Conservation (phyloP, 2,113 vertebrate species). For the Chunga burmeisteri region DNA sequence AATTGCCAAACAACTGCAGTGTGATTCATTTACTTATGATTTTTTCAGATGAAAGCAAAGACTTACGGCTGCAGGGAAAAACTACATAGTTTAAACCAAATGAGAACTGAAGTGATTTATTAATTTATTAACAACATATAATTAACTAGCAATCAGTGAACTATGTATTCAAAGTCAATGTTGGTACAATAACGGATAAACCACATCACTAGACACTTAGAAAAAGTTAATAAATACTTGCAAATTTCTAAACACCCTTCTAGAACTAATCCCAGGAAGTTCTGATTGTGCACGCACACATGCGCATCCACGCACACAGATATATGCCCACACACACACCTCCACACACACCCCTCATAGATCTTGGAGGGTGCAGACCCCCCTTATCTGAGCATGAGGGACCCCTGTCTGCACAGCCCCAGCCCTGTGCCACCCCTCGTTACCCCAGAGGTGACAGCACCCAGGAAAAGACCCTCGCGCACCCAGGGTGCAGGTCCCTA, state of each 20-base stretch:
- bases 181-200: background rate
- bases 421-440: background rate
- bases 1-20: background rate
- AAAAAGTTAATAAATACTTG: background rate
- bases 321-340: fast-evolving
- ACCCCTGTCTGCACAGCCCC: background rate
- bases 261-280: background rate
- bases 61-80: background rate
- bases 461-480: background rate
- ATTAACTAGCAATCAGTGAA: background rate
- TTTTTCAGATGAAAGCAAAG: background rate
- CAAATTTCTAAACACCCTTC: background rate
- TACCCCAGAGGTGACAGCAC: background rate
- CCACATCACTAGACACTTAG: background rate
- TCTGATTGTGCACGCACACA: background rate
- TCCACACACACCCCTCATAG: fast-evolving
- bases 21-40: background rate
- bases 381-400: background rate
- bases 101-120: background rate
- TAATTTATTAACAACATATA: background rate
- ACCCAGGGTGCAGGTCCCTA: fast-evolving
- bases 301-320: fast-evolving
- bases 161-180: background rate
- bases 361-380: background rate
- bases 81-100: background rate